These are phyloP conservation scores for Pempheris klunzingeri DNA, from an alignment of 2,797 vertebrate genomes.

Conservation along the genomic window DNA sequence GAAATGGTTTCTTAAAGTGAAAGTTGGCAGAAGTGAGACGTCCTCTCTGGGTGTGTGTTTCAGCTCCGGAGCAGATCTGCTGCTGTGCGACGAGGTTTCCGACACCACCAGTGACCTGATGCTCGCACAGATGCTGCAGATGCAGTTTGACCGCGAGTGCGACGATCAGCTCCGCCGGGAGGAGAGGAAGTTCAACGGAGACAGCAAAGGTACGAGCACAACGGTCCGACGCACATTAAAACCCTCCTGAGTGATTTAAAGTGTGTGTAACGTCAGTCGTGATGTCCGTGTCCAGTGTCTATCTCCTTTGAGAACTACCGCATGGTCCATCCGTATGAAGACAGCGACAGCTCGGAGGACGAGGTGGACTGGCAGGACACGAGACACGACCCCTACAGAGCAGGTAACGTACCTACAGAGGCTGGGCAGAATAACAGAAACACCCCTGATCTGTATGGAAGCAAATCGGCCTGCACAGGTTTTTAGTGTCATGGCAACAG, in stretches of 20 bases:
- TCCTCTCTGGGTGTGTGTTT: neutral
- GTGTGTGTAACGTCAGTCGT: neutral
- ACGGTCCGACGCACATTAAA: fast-evolving
- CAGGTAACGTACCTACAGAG: slow-evolving; percentile 81
- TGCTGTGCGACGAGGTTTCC: slow-evolving; percentile 80
- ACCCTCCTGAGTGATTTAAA: neutral
- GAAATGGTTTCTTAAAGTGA: neutral
- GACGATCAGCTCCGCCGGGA: slow-evolving; percentile 94
- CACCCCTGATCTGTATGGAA: too few relatives aligned
- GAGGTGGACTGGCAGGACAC: slow-evolving; percentile 99
- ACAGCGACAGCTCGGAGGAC: slow-evolving; percentile 97
- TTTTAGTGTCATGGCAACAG: too few relatives aligned
- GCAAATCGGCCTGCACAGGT: too few relatives aligned
- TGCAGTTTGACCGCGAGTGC: slow-evolving; percentile 96
- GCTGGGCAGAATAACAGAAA: neutral
- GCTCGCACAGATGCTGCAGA: slow-evolving; percentile 97
- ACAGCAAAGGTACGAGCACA: slow-evolving; percentile 91
- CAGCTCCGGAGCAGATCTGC: slow-evolving; percentile 82
- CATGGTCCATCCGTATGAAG: slow-evolving; percentile 94
- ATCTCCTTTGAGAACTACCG: slow-evolving; percentile 99
- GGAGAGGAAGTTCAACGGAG: slow-evolving; percentile 97
- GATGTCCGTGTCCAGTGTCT: slow-evolving; percentile 86
- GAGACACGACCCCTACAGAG: slow-evolving; percentile 92
- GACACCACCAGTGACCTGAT: slow-evolving; percentile 95
- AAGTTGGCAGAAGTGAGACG: too few relatives aligned